These are phyloP conservation scores for Cheirogaleus medius DNA, from an alignment of 2,113 vertebrate genomes.

Conservation along the genomic window DNA sequence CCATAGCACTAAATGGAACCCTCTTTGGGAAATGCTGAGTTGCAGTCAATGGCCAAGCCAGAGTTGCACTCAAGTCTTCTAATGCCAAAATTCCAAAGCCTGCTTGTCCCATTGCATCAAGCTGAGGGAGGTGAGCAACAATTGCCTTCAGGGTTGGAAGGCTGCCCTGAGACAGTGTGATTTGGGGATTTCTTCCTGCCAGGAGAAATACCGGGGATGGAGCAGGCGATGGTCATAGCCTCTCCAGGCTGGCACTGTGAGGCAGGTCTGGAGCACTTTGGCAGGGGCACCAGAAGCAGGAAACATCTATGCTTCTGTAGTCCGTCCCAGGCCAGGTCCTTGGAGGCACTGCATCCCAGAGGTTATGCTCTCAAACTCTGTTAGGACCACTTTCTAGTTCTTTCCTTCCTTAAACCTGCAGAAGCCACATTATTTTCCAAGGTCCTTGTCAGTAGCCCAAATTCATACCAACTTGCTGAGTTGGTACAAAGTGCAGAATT, in stretches of 20 bases:
- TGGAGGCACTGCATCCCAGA: background rate
- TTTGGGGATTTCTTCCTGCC: background rate
- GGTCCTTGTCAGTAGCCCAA: constrained; percentile 52
- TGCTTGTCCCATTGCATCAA: background rate
- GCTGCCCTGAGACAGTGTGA: background rate
- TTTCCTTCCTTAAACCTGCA: constrained; percentile 47
- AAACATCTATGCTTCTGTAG: background rate
- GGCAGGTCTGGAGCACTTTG: background rate
- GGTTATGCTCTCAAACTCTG: background rate
- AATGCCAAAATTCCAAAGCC: background rate
- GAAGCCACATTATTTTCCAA: constrained; percentile 54
- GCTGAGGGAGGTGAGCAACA: background rate
- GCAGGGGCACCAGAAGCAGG: background rate
- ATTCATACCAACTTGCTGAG: constrained; percentile 66
- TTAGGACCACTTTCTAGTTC: background rate
- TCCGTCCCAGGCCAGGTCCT: background rate
- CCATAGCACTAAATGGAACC: background rate
- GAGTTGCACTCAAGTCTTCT: background rate
- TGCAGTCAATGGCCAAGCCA: background rate
- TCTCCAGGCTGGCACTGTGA: background rate
- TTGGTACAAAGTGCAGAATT: constrained; percentile 59
- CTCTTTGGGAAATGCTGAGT: background rate
- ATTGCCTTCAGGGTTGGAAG: background rate
- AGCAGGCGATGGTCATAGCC: background rate
- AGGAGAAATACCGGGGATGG: background rate